phyloP scores from a whole-genome alignment of 2,113 vertebrate species.

The Sinocyclocheilus rhinocerous region DNA sequence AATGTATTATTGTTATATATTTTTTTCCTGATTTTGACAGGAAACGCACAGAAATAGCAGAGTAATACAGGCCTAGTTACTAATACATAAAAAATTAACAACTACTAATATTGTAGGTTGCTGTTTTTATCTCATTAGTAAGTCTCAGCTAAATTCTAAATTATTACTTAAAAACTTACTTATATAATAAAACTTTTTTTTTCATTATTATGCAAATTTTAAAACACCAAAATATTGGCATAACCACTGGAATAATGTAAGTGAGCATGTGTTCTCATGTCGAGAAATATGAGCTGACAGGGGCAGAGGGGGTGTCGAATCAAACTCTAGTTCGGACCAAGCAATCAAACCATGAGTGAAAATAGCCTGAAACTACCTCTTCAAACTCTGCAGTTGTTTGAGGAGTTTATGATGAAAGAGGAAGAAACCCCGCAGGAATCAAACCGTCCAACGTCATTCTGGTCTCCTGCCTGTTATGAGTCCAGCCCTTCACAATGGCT shows the following conservation, averaged over 20 bases:
- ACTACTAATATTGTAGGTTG: too few relatives aligned
- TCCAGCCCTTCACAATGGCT: background rate
- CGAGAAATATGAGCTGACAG: background rate
- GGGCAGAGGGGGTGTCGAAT: background rate
- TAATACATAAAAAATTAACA: too few relatives aligned
- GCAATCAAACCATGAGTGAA: background rate
- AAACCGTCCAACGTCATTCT: background rate
- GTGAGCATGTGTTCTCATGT: background rate
- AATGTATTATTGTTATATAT: background rate
- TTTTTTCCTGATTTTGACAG: background rate
- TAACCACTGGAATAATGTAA: background rate
- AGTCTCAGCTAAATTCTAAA: background rate
- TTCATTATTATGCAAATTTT: background rate
- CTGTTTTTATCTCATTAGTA: background rate
- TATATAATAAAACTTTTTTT: too few relatives aligned
- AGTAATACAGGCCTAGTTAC: background rate
- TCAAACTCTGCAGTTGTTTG: slow-evolving; percentile 4
- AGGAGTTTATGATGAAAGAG: slow-evolving; percentile 34
- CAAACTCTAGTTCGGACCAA: background rate
- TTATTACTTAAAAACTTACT: too few relatives aligned
- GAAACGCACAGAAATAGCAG: background rate
- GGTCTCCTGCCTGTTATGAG: background rate
- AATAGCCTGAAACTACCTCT: slow-evolving; percentile 6
- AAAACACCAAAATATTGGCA: background rate
- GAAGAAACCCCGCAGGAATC: slow-evolving; percentile 30